Conservation (phyloP, 1,140 invertebrate genomes). For the Piezodorus guildinii region DNA sequence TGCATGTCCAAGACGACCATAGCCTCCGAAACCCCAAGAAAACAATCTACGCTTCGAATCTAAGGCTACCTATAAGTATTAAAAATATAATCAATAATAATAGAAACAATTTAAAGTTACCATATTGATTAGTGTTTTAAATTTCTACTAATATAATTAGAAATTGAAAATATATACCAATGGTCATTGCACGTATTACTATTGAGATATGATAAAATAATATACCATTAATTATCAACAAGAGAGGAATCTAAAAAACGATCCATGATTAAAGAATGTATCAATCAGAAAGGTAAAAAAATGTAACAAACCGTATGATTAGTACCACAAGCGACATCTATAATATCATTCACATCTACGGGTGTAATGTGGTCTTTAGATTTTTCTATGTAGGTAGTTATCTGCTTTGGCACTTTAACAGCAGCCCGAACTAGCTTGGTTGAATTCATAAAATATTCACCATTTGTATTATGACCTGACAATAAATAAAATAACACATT, state of each 20-base stretch:
- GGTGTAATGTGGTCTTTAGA: conserved; percentile 73
- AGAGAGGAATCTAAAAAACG: neutral
- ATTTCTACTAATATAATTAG: too few relatives aligned
- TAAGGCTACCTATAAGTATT: conserved; percentile 52
- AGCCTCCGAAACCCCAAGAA: conserved; percentile 90
- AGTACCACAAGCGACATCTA: conserved; percentile 78
- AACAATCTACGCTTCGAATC: conserved; percentile 77
- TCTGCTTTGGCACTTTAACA: conserved; percentile 70
- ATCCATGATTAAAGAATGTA: neutral
- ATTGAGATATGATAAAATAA: neutral
- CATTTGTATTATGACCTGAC: conserved; percentile 81
- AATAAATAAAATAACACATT: conserved; percentile 20
- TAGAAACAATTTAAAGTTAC: too few relatives aligned
- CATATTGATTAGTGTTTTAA: too few relatives aligned
- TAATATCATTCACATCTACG: conserved; percentile 74
- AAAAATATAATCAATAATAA: neutral
- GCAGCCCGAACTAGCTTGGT: conserved; percentile 78
- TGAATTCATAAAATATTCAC: conserved; percentile 81
- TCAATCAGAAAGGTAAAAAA: neutral
- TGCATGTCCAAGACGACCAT: conserved; percentile 81
- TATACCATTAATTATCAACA: neutral
- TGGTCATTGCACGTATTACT: too few relatives aligned
- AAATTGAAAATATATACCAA: too few relatives aligned
- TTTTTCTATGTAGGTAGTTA: conserved; percentile 79
- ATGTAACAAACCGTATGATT: conserved; percentile 65